Evolutionary conservation across 2,888 invertebrate genomes (phyloP).

Genomic region (Venusia cambrica): DNA sequence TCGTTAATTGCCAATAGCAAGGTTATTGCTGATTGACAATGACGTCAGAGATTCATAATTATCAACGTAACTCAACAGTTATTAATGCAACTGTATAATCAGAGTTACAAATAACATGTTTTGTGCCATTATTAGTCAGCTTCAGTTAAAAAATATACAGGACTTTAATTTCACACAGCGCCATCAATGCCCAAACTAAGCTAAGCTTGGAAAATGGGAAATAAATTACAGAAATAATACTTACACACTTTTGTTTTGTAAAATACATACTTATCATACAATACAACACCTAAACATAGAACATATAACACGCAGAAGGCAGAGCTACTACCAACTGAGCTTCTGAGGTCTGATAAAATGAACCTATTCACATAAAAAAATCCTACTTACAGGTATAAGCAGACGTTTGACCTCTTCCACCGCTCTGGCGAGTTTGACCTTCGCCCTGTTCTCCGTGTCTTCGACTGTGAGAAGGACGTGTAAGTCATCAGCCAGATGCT

Average conservation of each 20-base stretch:
- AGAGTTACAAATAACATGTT: constrained; percentile 12
- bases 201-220: too few species aligned
- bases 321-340: not conserved
- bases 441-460: constrained; percentile 98
- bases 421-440: constrained; percentile 96
- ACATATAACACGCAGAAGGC: too few species aligned
- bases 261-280: too few species aligned
- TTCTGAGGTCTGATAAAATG: not conserved
- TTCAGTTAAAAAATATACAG: too few species aligned
- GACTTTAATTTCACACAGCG: too few species aligned
- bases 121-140: too few species aligned
- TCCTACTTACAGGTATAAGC: constrained; percentile 94
- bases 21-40: constrained; percentile 37
- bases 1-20: constrained; percentile 45
- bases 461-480: constrained; percentile 99
- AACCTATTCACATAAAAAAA: not conserved
- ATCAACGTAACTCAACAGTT: constrained; percentile 30
- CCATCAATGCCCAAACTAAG: too few species aligned
- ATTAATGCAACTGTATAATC: constrained; percentile 19
- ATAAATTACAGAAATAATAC: too few species aligned
- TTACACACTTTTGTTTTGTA: too few species aligned
- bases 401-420: constrained; percentile 99
- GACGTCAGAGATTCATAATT: constrained; percentile 35
- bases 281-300: too few species aligned
- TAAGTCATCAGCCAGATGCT: constrained; percentile 98